Evolutionary conservation across 2,113 vertebrate species (phyloP), one percentile per base, ranked within the genome.

Genomic region (Noturus placidus): DNA sequence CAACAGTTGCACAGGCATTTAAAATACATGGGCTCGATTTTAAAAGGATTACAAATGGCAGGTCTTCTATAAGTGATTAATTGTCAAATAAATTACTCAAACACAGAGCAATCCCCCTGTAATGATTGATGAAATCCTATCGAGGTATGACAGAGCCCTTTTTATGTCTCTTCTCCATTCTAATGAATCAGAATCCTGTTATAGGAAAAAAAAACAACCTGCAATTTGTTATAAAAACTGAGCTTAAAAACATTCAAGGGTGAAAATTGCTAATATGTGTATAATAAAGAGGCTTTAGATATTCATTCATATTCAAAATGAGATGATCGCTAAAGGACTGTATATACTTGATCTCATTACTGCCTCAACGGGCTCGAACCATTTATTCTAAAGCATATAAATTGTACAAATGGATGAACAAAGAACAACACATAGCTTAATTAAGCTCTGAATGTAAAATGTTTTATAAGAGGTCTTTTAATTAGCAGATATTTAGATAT

Each of bases 91-190:
- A 89, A 88, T 65, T 59, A 88, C 84, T 38, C 88, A 76, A 89
- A 91, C 83, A 90, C 42, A 27, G 87, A 90, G 90, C 81, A 92
- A 91, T 93, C 86, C 88, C 11, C 70, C 85, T 88, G 84, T 90
- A 91, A 92, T 92, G 82, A 90, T 88, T 87, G 88, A 92, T 91
- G 90, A 92, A 90, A 84, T 86, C 82, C 78, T 87, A 57, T 56
- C 25, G 70, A 85, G 84, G 70, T 88, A 79, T 46, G 83, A 90
- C 82, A 42, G 38, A 87, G 74, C 50, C 69, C 72, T 38, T 87
- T 88, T 89, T 25, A 57, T 50, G 61, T 67, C 22, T 70, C 67
- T 30, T 30, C 65, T 67, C 27, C 56, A 67, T 85, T 82, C 56
- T 89, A 83, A 50, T 67, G 46, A 86, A 86, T 65, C 79, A 87